Base-by-base conservation (phyloP, 2,797 vertebrate species). In the Rhinichthys osculus region DNA sequence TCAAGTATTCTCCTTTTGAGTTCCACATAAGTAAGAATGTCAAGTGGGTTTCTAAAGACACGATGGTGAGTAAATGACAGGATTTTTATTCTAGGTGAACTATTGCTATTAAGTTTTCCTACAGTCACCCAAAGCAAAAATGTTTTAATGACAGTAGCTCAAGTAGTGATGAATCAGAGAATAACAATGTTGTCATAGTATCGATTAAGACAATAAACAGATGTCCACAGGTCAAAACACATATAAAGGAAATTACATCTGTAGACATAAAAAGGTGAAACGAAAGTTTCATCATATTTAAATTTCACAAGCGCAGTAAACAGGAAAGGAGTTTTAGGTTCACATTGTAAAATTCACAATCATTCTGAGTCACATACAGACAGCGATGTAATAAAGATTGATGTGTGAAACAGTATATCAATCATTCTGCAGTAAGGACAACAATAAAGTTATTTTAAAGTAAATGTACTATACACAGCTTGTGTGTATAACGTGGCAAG, bases 161-260 rank as follows among this genome's bases (percentile, higher is more conserved):
- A 33, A 16, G 38, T 5, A 7, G 23, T 14, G 80, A 85, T 87
- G 85, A 88, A 85, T 90, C 83, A 90, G 83, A 83, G 85, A 85
- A 64, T 72, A 83, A 81, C 81, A 52, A 52, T 64, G 81, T 82
- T 74, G 81, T 87, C 83, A 81, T 40, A 64, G 76, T 81, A 35
- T 84, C 67, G 64, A 78, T 69, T 52, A 67, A 90, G 50, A 74
- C 66, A 81, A 47, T 52, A 84, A 89, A 70, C 80, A 81, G 83
- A 82, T 88, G 87, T 70, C 8, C 84, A 81, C 86, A 89, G 82
- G 83, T 71, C 82, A 89, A 23, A 83, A 73, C 78, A 71, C 72
- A 66, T 78, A 62, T 35, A 38, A 42, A 44, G 74, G 30, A 59
- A 54, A 78, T 47, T 33, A 52, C 50, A 78, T 78, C 44, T 42